Percentiles rank a stretch among this genome's conserved stretches.
Conservation (phyloP, 2,888 invertebrate species). For the Yponomeuta malinellus region DNA sequence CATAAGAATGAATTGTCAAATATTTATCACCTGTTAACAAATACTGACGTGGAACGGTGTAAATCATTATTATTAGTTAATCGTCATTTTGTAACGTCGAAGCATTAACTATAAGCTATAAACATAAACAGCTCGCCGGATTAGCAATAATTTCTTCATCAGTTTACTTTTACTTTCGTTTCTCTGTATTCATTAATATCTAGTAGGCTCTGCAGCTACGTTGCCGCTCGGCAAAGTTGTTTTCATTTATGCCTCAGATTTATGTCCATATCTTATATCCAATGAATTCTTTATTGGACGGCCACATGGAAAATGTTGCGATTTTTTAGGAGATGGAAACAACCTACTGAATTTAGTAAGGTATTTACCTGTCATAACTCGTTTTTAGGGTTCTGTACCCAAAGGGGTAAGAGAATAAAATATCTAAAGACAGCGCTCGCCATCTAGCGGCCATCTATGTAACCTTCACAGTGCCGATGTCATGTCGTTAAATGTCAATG, state of each 20-base stretch:
- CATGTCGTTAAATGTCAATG: too few relatives aligned
- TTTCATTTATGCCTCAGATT: neutral
- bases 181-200: neutral
- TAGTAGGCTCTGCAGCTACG: neutral
- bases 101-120: neutral
- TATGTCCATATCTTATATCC: neutral
- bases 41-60: too few relatives aligned
- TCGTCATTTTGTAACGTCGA: neutral
- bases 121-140: neutral
- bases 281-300: neutral
- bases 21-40: too few relatives aligned
- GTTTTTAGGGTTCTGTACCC: too few relatives aligned
- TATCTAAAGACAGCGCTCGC: too few relatives aligned
- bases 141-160: constrained; percentile 1
- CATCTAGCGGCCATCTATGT: too few relatives aligned
- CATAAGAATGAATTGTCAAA: too few relatives aligned
- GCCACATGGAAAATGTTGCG: neutral
- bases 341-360: too few relatives aligned
- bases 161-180: constrained; percentile 9
- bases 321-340: neutral
- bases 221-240: neutral
- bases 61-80: too few relatives aligned
- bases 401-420: too few relatives aligned
- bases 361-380: too few relatives aligned
- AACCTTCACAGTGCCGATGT: too few relatives aligned